Conservation (phyloP, 1,140 invertebrate species). For the Saccostrea echinata region DNA sequence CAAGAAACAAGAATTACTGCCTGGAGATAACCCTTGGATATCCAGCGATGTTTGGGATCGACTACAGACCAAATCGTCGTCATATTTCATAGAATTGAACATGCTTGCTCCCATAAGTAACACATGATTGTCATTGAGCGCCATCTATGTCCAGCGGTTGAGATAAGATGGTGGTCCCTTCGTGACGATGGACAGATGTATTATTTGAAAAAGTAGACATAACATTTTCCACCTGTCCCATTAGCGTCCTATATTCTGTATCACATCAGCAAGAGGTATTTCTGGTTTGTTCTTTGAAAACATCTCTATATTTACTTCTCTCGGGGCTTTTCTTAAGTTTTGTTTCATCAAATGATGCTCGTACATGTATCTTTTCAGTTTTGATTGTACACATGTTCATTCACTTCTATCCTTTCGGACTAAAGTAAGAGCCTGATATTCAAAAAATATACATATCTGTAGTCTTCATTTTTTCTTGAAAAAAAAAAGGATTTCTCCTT, state of each 20-base stretch:
- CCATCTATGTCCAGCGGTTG: conserved; percentile 4
- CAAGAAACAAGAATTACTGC: conserved; percentile 40
- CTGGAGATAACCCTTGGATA: conserved; percentile 27
- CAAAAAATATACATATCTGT: no score
- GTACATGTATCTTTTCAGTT: not conserved
- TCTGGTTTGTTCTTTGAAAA: not conserved
- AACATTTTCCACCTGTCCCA: conserved; percentile 27
- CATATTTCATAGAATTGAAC: conserved; percentile 1
- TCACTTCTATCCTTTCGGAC: not conserved
- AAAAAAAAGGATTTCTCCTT: not conserved
- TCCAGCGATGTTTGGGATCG: not conserved
- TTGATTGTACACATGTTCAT: not conserved
- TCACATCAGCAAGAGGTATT: not conserved
- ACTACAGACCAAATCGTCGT: conserved; percentile 7
- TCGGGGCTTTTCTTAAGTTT: not conserved
- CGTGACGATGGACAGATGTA: conserved; percentile 1
- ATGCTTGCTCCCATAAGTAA: not conserved
- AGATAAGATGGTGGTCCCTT: not conserved
- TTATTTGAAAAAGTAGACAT: conserved; percentile 26
- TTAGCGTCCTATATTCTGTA: conserved; percentile 15
- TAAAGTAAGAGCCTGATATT: no score
- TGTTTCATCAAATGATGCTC: not conserved
- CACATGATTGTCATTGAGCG: conserved; percentile 4
- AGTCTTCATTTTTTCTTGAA: not conserved
- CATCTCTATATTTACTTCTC: not conserved